Evolutionary conservation across 2,797 vertebrate species (phyloP), one percentile per base, ranked within the genome.

Genomic region (Valencia hispanica): DNA sequence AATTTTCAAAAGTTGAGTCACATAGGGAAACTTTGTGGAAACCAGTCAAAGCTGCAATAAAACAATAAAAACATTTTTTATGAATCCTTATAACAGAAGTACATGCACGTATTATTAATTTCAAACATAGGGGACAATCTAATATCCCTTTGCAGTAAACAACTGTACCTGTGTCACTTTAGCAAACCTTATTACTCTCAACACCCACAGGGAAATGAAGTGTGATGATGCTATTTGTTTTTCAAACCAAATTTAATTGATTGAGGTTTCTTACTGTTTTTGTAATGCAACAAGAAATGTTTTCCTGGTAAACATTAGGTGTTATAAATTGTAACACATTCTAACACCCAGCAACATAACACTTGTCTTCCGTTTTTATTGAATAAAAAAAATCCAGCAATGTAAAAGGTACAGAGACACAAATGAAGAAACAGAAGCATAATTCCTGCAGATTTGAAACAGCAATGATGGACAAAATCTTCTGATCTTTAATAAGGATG

Each of bases 391-490:
- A 61, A 34, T 8, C 77, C 79, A 57, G 27, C 70, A 15, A 48
- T 43, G 53, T 86, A 84, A 79, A 89, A 87, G 63, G 74, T 48
- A 71, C 57, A 77, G 75, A 77, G 59, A 51, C 78, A 79, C 66
- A 41, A 73, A 88, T 86, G 74, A 65, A 79, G 70, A 84, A 81
- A 1, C 59, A 76, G 78, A 78, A 9, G 8, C 4, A 39, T 39
- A 65, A 65, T 65, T 88, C 70, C 75, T 70, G 76, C 78, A 81
- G 69, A 87, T 82, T 82, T 83, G 11, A 86, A 83, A 76, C 71
- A 68, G 66, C 85, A 82, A 83, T 78, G 69, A 75, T 79, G 50
- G 59, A 73, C 51, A 75, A 79, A 86, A 78, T 84, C 32, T 74
- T 57, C 66, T 51, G 74, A 85, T 71, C 76, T 68, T 79, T 73